Conservation (phyloP, 2,888 invertebrate species). For the Chrysodeixis includens region DNA sequence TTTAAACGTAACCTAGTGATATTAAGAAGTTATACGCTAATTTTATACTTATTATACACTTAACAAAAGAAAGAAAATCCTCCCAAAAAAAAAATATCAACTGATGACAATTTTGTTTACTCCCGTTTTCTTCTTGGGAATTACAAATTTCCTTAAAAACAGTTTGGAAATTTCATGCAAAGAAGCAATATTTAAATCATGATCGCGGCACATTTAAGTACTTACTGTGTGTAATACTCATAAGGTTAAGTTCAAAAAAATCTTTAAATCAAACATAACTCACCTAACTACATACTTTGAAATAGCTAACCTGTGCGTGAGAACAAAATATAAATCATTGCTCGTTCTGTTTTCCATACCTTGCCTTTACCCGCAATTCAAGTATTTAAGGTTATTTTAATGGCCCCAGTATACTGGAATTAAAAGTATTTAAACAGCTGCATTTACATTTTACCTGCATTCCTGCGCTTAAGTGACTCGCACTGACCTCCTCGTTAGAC, state of each 20-base stretch:
- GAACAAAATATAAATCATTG: neutral
- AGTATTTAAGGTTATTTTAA: neutral
- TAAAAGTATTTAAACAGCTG: constrained; percentile 4
- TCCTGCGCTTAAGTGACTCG: constrained; percentile 1
- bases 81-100: too few species aligned
- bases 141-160: too few species aligned
- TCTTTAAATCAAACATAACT: neutral
- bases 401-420: neutral
- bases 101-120: too few species aligned
- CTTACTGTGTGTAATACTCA: neutral
- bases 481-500: neutral
- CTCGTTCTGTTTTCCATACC: neutral
- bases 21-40: too few species aligned
- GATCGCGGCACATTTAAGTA: too few species aligned
- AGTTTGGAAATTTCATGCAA: too few species aligned
- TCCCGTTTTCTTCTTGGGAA: too few species aligned
- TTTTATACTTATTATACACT: too few species aligned
- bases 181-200: too few species aligned
- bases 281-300: neutral
- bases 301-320: neutral
- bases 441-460: constrained; percentile 4
- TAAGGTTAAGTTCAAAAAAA: neutral
- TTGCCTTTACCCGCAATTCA: neutral
- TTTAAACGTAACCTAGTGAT: too few species aligned
- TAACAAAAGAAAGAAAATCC: too few species aligned